phyloP scores from a whole-genome alignment of 2,797 vertebrate species.

The Sebastes steindachneri region DNA sequence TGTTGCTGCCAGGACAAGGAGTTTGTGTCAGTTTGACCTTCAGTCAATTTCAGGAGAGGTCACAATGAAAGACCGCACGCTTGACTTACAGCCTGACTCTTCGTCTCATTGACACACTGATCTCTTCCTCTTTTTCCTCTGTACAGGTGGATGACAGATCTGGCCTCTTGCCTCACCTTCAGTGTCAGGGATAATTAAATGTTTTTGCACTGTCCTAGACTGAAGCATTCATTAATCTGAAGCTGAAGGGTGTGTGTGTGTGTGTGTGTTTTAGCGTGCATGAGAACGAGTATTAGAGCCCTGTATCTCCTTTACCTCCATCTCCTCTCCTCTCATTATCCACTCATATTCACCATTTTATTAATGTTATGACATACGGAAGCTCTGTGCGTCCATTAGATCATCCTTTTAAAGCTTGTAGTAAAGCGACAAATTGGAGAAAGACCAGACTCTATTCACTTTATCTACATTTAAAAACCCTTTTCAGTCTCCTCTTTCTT shows the following conservation, averaged over 20 bases:
- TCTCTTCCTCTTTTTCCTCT: not conserved
- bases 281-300: not conserved
- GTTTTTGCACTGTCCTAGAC: slow-evolving; percentile 53
- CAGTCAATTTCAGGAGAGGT: slow-evolving; percentile 25
- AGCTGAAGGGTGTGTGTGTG: slow-evolving; percentile 6
- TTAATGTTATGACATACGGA: not conserved
- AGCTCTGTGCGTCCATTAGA: not conserved
- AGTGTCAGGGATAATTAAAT: slow-evolving; percentile 64
- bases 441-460: not conserved
- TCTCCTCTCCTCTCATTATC: not conserved
- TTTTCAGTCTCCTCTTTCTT: not conserved
- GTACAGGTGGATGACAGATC: slow-evolving; percentile 1
- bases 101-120: slow-evolving; percentile 17
- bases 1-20: slow-evolving; percentile 9
- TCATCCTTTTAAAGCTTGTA: not conserved
- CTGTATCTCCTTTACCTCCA: not conserved
- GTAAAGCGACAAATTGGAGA: not conserved
- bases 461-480: not conserved
- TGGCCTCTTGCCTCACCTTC: slow-evolving; percentile 51
- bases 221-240: slow-evolving; percentile 57
- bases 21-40: slow-evolving; percentile 43
- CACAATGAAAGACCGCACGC: slow-evolving; percentile 17
- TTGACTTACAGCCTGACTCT: slow-evolving; percentile 28
- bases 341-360: not conserved
- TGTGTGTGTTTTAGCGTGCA: not conserved